A percentile compares a stretch with the other conserved stretches of the same genome.
Evolutionary conservation across 2,888 invertebrate genomes (phyloP).

Genomic region (Drosophila cognata): DNA sequence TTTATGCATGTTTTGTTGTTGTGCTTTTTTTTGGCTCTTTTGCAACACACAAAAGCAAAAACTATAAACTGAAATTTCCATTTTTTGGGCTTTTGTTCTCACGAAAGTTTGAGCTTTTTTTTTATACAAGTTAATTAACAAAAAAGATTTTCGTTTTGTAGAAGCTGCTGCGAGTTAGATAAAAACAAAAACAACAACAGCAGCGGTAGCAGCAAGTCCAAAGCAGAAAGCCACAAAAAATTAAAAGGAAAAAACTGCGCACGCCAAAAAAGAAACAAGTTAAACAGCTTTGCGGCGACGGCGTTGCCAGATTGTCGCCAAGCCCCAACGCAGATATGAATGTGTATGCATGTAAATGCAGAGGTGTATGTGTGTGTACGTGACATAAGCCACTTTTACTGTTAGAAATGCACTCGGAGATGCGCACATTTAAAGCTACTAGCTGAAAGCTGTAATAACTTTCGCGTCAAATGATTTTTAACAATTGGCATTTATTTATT

Average conservation of each 20-base stretch:
- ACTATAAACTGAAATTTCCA: constrained; percentile 38
- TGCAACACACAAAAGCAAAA: constrained; percentile 8
- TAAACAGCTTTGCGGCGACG: constrained; percentile 66
- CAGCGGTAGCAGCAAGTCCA: constrained; percentile 29
- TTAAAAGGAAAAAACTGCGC: constrained; percentile 62
- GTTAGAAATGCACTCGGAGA: constrained; percentile 73
- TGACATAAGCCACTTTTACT: constrained; percentile 79
- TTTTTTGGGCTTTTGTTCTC: constrained; percentile 42
- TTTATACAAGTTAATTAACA: constrained; percentile 73
- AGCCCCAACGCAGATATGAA: constrained; percentile 30
- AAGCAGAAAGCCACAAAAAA: constrained; percentile 57
- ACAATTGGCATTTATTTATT: constrained; percentile 29
- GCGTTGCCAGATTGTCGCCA: constrained; percentile 71
- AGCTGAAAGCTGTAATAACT: constrained; percentile 19
- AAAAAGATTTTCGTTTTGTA: constrained; percentile 43
- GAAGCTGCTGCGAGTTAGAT: constrained; percentile 61
- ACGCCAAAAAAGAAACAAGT: constrained; percentile 78
- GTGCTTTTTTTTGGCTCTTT: background rate
- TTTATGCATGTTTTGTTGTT: background rate
- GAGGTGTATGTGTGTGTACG: constrained; percentile 47
- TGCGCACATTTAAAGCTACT: constrained; percentile 41
- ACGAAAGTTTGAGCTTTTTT: constrained; percentile 48
- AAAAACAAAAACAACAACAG: constrained; percentile 45
- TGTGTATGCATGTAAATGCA: constrained; percentile 35
- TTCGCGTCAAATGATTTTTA: constrained; percentile 53